Conservation (phyloP, 2,888 invertebrate genomes). For the Drosophila atroscutellata region DNA sequence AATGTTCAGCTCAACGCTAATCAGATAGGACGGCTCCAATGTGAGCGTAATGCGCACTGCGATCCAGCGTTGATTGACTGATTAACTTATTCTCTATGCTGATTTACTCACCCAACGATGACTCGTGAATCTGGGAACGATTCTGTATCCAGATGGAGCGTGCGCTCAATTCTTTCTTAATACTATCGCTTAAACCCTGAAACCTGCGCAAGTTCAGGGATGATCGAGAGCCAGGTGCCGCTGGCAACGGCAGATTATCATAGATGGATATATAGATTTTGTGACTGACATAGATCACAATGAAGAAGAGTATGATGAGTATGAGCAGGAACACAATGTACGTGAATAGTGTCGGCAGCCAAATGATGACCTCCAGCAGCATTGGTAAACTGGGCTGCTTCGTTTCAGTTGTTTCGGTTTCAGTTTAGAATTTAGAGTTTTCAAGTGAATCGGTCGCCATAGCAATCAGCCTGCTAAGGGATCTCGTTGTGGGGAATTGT, state of each 20-base stretch:
- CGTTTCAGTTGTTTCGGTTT: background rate
- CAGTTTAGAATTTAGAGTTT: background rate
- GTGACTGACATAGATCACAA: conserved; percentile 83
- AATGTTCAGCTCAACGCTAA: conserved; percentile 65
- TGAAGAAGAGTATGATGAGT: conserved; percentile 82
- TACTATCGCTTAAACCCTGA: conserved; percentile 5
- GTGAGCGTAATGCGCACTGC: conserved; percentile 66
- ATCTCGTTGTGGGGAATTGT: background rate
- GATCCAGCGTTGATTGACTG: background rate
- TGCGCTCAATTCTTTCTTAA: conserved; percentile 26
- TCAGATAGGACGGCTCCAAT: conserved; percentile 75
- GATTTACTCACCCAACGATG: conserved; percentile 54
- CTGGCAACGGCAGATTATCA: conserved; percentile 78
- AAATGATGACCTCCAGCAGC: conserved; percentile 82
- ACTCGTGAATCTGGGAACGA: conserved; percentile 48
- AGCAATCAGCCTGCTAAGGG: background rate
- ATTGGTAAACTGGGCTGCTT: conserved; percentile 49
- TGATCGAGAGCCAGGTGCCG: conserved; percentile 34
- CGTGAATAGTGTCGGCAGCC: conserved; percentile 84
- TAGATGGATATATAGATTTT: conserved; percentile 82
- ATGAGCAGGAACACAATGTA: conserved; percentile 82
- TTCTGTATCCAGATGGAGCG: conserved; percentile 68
- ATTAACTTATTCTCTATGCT: background rate
- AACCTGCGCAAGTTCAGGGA: background rate
- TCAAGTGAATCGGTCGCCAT: background rate